These are phyloP conservation scores for Prolemur simus DNA, from an alignment of 2,113 vertebrate genomes.

Conservation along the genomic window DNA sequence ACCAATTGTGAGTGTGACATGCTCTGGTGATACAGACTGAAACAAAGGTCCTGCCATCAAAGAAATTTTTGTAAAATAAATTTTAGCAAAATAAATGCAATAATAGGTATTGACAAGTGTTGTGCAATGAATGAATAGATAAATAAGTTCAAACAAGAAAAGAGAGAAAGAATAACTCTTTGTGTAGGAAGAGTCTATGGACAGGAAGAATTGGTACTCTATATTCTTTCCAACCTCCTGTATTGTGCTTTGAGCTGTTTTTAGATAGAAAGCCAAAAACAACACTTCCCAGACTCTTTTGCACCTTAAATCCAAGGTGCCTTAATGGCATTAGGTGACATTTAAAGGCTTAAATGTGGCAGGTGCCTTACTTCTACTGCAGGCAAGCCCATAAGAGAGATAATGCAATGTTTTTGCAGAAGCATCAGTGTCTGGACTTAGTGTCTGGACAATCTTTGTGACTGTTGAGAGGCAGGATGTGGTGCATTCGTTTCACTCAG, in stretches of 20 bases:
- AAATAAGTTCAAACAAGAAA: background rate
- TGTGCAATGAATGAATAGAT: background rate
- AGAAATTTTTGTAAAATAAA: background rate
- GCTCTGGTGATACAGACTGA: background rate
- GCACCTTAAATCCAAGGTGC: background rate
- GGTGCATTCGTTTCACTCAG: background rate
- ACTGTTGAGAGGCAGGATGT: background rate
- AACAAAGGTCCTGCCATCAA: background rate
- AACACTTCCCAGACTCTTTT: background rate
- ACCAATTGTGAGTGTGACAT: background rate
- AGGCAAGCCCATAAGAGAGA: background rate
- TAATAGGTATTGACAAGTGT: background rate
- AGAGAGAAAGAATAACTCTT: background rate
- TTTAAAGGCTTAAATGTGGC: background rate
- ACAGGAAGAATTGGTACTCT: background rate
- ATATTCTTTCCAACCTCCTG: background rate
- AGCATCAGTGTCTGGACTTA: background rate
- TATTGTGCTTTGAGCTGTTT: background rate
- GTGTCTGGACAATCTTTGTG: background rate
- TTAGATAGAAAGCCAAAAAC: background rate
- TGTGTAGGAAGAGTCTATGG: background rate
- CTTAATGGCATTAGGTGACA: background rate
- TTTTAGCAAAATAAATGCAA: background rate
- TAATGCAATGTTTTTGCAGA: background rate
- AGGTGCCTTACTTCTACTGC: background rate